phyloP scores from a whole-genome alignment of 2,113 vertebrate genomes.

The Procavia capensis region DNA sequence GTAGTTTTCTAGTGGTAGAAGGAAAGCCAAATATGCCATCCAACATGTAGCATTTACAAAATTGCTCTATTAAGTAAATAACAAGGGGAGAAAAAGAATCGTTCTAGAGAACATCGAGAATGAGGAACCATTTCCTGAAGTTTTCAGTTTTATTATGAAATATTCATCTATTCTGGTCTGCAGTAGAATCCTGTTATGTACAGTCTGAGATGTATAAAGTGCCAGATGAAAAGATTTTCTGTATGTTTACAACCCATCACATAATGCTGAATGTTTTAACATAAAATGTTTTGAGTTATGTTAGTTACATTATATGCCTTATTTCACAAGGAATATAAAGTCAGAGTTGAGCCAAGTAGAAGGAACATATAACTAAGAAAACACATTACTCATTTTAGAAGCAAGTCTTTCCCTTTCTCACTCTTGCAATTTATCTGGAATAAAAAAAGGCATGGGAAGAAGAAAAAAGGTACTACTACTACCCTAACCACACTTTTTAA shows the following conservation, averaged over 20 bases:
- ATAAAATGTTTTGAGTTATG: constrained; percentile 26
- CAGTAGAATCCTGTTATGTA: background rate
- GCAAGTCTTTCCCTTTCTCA: background rate
- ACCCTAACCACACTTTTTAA: background rate
- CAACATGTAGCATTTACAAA: background rate
- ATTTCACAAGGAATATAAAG: background rate
- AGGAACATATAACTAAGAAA: background rate
- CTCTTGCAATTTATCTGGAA: background rate
- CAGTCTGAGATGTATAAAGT: background rate
- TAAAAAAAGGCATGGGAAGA: background rate
- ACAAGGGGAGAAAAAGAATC: background rate
- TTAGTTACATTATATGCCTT: constrained; percentile 19
- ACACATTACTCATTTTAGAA: constrained; percentile 42
- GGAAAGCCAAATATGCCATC: background rate
- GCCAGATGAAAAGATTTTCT: constrained; percentile 30
- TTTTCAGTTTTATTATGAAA: constrained; percentile 39
- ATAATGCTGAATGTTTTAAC: too few species aligned
- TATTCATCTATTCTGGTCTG: background rate
- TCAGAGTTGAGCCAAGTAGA: background rate
- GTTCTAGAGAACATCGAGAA: background rate
- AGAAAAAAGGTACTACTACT: background rate
- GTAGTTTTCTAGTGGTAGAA: constrained; percentile 20
- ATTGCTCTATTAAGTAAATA: constrained; percentile 44
- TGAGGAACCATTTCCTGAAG: background rate
- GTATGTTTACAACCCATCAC: background rate